Evolutionary conservation across 2,888 invertebrate species (phyloP).

Genomic region (Sceliomorpha sp.): DNA sequence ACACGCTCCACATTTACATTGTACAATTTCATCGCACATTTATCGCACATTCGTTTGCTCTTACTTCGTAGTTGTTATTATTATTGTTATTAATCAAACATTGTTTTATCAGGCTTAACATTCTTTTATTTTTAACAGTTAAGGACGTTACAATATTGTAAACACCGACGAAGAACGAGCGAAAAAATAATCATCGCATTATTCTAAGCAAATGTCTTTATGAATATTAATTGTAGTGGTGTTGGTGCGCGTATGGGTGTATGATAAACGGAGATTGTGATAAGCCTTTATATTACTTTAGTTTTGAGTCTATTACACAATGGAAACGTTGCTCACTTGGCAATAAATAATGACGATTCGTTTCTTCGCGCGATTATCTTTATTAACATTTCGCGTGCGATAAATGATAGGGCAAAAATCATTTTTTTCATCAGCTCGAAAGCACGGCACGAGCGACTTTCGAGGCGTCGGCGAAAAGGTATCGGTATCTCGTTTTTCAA

Average conservation of each 20-base stretch:
- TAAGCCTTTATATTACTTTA: slow-evolving; percentile 54
- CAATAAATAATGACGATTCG: slow-evolving; percentile 50
- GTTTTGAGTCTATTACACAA: slow-evolving; percentile 50
- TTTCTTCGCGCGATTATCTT: slow-evolving; percentile 48
- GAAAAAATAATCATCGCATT: slow-evolving; percentile 51
- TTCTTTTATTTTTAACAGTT: too few species aligned
- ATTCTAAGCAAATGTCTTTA: slow-evolving; percentile 51
- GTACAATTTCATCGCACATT: too few species aligned
- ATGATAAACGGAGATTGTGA: slow-evolving; percentile 48
- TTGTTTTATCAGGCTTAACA: too few species aligned
- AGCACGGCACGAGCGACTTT: background rate
- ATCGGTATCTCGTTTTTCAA: too few species aligned
- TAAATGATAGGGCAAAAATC: slow-evolving; percentile 30
- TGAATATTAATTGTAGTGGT: slow-evolving; percentile 47
- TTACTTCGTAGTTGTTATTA: too few species aligned
- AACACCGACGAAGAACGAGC: too few species aligned
- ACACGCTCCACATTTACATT: too few species aligned
- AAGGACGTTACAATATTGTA: too few species aligned
- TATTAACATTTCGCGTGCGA: slow-evolving; percentile 33
- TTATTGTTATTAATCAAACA: too few species aligned
- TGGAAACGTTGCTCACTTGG: slow-evolving; percentile 46
- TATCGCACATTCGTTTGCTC: too few species aligned
- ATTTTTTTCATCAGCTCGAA: slow-evolving; percentile 8
- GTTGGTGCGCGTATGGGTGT: slow-evolving; percentile 31
- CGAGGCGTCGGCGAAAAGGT: too few species aligned